Evolutionary conservation across 2,113 vertebrate species (phyloP).

Genomic region (Heliornis fulica): DNA sequence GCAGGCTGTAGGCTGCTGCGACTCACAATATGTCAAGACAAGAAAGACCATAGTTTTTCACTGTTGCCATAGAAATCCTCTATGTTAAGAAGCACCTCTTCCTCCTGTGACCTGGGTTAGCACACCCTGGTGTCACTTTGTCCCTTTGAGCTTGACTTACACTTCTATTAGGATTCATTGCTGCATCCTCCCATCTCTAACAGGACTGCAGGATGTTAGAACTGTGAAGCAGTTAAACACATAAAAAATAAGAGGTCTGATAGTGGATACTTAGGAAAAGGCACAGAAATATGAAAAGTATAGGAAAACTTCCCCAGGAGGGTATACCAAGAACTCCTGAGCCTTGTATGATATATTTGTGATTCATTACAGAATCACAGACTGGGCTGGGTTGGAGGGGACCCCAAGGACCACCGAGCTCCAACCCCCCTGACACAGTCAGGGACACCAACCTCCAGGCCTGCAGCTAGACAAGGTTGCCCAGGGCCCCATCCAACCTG

Average conservation of each 20-base stretch:
- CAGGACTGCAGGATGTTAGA: background rate
- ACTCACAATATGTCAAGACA: background rate
- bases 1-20: background rate
- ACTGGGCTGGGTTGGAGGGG: too few relatives aligned
- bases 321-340: background rate
- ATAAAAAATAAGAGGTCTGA: background rate
- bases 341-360: background rate
- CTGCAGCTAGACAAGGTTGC: too few relatives aligned
- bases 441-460: too few relatives aligned
- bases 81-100: background rate
- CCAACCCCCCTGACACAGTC: too few relatives aligned
- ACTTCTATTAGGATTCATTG: background rate
- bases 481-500: too few relatives aligned
- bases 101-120: background rate
- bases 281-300: background rate
- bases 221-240: background rate
- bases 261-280: background rate
- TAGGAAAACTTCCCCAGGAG: background rate
- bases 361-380: too few relatives aligned
- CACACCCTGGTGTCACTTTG: background rate
- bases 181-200: background rate
- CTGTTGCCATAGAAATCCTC: background rate
- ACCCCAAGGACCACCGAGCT: too few relatives aligned
- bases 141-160: background rate
- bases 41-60: background rate